Evolutionary conservation across 2,113 vertebrate genomes (phyloP).

Genomic region (Periophthalmus modestus): DNA sequence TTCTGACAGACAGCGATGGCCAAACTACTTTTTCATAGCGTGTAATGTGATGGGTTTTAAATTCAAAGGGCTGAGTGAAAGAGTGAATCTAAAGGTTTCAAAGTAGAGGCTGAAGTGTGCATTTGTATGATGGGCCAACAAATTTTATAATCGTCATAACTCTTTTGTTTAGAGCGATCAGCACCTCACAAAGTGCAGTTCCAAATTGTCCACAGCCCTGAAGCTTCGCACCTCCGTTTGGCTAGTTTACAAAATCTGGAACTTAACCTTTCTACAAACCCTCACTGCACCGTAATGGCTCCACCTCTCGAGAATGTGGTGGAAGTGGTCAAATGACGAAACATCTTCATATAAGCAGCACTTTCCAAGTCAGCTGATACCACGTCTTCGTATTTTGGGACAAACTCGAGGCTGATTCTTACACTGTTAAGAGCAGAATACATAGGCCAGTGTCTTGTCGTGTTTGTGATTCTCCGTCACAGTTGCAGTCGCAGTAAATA

Average conservation of each 20-base stretch:
- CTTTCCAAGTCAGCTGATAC: neutral
- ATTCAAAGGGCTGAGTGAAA: no score
- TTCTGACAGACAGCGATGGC: no score
- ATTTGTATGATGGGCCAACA: neutral
- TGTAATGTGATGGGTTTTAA: no score
- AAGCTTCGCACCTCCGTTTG: neutral
- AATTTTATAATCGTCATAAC: neutral
- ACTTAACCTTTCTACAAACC: neutral
- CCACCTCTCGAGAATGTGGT: neutral
- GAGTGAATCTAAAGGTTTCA: no score
- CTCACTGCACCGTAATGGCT: neutral
- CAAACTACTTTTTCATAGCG: no score
- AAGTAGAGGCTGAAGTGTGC: no score
- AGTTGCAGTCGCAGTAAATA: slow-evolving; percentile 20
- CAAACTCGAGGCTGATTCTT: neutral
- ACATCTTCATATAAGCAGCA: neutral
- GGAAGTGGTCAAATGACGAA: neutral
- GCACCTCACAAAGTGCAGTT: neutral
- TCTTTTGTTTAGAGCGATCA: neutral
- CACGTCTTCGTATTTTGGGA: neutral
- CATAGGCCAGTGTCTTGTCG: neutral
- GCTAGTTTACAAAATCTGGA: neutral
- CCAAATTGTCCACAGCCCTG: neutral
- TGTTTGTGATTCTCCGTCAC: slow-evolving; percentile 7
- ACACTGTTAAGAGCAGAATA: neutral